phyloP scores from a whole-genome alignment of 2,113 vertebrate genomes.

The Syngnathus scovelli region DNA sequence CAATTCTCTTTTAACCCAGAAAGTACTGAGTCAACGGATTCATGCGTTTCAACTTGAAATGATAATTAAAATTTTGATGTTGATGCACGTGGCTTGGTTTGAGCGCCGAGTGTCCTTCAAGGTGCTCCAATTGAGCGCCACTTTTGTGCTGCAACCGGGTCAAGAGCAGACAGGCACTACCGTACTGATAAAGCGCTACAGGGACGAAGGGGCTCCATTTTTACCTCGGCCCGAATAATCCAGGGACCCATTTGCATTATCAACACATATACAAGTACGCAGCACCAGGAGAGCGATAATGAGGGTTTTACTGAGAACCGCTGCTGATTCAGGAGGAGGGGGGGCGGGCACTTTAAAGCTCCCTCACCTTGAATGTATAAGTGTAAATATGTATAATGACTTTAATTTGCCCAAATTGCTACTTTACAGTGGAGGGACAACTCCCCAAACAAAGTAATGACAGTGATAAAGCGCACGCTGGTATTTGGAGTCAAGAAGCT shows the following conservation, averaged over 20 bases:
- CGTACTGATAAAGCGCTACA: slow-evolving; percentile 58
- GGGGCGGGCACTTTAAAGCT: background rate
- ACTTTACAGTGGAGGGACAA: background rate
- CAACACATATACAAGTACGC: slow-evolving; percentile 4
- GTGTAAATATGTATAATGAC: slow-evolving; percentile 13
- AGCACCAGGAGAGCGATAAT: background rate
- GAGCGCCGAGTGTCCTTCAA: background rate
- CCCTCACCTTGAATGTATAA: background rate
- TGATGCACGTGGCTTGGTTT: background rate
- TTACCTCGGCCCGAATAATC: slow-evolving; percentile 22
- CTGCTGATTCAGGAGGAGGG: background rate
- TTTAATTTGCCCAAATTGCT: slow-evolving; percentile 19
- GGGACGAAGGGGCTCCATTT: slow-evolving; percentile 38
- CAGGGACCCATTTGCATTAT: slow-evolving; percentile 14
- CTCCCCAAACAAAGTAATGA: slow-evolving; percentile 22
- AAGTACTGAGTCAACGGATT: background rate
- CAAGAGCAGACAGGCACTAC: slow-evolving; percentile 58
- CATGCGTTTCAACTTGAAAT: background rate
- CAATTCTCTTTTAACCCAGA: background rate
- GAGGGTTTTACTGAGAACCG: background rate
- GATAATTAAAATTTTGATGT: background rate
- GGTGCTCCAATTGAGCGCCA: slow-evolving; percentile 56
- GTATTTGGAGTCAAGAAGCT: background rate
- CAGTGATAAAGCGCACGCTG: background rate
- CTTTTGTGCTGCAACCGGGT: slow-evolving; percentile 59